Percentiles rank a stretch among this genome's conserved stretches.
phyloP scores from a whole-genome alignment of 2,888 invertebrate genomes.

The Cecidostiba fungosa region DNA sequence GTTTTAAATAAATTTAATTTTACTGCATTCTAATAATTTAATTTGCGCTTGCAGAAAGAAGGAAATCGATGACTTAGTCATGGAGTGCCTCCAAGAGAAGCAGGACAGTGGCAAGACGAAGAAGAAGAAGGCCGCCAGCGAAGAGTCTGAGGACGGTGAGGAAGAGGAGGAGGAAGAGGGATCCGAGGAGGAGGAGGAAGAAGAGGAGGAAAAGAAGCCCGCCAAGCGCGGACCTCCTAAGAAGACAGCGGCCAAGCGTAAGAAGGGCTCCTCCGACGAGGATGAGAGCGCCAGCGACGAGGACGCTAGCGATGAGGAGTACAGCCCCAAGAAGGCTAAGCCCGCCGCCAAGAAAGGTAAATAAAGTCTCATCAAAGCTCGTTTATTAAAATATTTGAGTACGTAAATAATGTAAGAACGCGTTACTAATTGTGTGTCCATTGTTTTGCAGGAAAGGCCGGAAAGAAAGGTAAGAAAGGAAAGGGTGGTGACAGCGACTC shows the following conservation, averaged over 20 bases:
- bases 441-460: conserved; percentile 74
- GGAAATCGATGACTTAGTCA: conserved; percentile 93
- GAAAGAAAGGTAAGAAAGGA: conserved; percentile 80
- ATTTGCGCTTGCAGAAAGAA: conserved; percentile 84
- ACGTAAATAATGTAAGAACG: not conserved
- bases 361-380: not conserved
- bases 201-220: conserved; percentile 82
- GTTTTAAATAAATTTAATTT: too few relatives aligned
- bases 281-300: conserved; percentile 82
- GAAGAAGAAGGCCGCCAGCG: conserved; percentile 79
- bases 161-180: conserved; percentile 81
- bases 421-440: not conserved
- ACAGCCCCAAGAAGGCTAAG: conserved; percentile 84
- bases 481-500: conserved; percentile 86
- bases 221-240: conserved; percentile 82
- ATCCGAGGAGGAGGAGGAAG: conserved; percentile 81
- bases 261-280: conserved; percentile 81
- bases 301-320: conserved; percentile 83
- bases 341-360: conserved; percentile 58
- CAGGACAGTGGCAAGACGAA: conserved; percentile 79
- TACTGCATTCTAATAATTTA: not conserved
- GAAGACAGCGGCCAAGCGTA: conserved; percentile 81
- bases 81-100: conserved; percentile 85
- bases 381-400: not conserved
- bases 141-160: conserved; percentile 81